Base-by-base conservation (phyloP, 2,113 vertebrate species). In the Promerops cafer region DNA sequence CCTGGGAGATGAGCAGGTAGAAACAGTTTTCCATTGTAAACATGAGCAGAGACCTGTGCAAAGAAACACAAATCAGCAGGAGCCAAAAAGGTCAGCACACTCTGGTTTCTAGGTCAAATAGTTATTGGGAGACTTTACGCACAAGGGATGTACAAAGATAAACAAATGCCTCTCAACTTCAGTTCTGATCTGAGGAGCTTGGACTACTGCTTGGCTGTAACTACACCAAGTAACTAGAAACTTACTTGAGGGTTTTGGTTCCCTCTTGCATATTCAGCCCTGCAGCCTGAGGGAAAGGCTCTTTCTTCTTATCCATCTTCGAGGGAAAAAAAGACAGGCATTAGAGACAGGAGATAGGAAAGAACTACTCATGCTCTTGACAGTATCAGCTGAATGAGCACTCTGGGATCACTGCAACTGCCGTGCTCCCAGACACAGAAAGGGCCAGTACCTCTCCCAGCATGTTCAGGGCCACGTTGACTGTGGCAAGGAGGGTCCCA, bases 1-100 rank as follows among this genome's bases (percentile, higher is more conserved):
- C 99, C 97, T 99, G 99, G 40, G 99, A 99, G 98, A 99, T 99
- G 93, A 99, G 98, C 97, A 99, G 98, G 94, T 99, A 99, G 98
- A 99, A 99, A 94, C 99, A 99, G 98, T 99, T 99, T 77, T 99
- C 99, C 98, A 99, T 99, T 59, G 98, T 99, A 95, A 99, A 99
- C 98, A 99, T 98, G 83, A 99, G 98, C 87, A 99, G 96, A 9
- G 99, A 99, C 98, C 99, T 99, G 95, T 4, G 86, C 27, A 63
- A 30, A 81, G 45, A 91, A 82, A 74, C 4, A 5, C 33, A 5
- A 9, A 23, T 65, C 42, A 96, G 66, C 68, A 78, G 80, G 56
- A 86, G 76, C 14, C 60, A 50, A 19, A 69, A 60, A 30, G 50
- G 44, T 52, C 47, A 78, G 45, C 64, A n/a, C 13, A 1, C 13